Evolutionary conservation across 2,888 invertebrate species (phyloP), one percentile per base, ranked within the genome.

Genomic region (Nymphalis polychloros): DNA sequence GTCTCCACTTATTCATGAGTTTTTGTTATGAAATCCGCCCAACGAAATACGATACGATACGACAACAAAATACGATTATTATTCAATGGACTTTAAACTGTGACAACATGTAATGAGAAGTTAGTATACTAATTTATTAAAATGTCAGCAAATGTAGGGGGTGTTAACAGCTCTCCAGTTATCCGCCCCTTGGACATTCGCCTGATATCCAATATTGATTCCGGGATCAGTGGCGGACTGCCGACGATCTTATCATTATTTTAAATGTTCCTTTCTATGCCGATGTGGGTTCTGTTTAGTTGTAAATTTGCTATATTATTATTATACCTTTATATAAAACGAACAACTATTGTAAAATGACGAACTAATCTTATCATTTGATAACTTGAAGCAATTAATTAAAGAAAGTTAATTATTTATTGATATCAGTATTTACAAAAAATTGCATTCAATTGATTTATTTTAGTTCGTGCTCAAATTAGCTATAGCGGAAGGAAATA

Each of bases 191-290:
- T 71, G 74, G 74, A 73, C 76, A 73, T 67, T 70, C 79, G 77
- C 81, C 84, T 89, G 87, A 90, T 90, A 90, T 88, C 86, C 82
- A 81, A 87, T 91, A 91, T 91, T 91, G 90, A 91, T 91, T 90
- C 81, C 75, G 78, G 82, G 88, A 84, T 88, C 84, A 84, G 77
- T 71, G 77, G 76, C 77, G 75, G 77, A 75, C 73, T 75, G 77
- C 67, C 68, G 68, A 72, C 69, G 77, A 86, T 87, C 82, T 83
- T 89, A 89, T 90, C 90, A 87, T 88, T 88, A 87, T 87, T 88
- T 88, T 86, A 86, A 88, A 88, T 84, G 86, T 79, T 77, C 69
- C 71, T 76, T 78, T 77, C 79, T 71, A 74, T 72, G 72, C 75
- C 72, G 68, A 69, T 74, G 69, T 64, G 74, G 73, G 73, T 74